phyloP scores from a whole-genome alignment of 2,113 vertebrate species.

The Zootoca vivipara region DNA sequence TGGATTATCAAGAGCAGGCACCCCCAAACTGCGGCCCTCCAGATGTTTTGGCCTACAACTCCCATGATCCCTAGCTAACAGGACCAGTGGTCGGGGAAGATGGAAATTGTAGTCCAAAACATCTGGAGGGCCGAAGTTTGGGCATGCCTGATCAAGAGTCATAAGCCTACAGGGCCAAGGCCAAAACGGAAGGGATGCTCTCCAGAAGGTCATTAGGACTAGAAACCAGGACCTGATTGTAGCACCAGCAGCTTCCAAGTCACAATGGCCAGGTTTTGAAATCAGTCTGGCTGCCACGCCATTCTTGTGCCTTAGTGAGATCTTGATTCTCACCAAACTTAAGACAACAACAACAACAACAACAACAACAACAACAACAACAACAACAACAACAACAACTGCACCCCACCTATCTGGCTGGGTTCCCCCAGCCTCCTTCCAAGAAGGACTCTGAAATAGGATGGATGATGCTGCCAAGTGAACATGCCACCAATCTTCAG shows the following conservation, averaged over 20 bases:
- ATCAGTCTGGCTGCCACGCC: background rate
- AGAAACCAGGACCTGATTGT: background rate
- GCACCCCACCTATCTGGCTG: too few relatives aligned
- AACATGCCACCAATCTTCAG: background rate
- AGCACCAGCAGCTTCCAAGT: background rate
- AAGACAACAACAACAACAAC: too few relatives aligned
- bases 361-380: too few relatives aligned
- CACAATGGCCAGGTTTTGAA: background rate
- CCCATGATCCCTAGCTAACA: too few relatives aligned
- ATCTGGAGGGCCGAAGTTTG: too few relatives aligned
- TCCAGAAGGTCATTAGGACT: background rate
- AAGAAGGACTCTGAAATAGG: background rate
- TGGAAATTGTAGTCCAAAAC: too few relatives aligned
- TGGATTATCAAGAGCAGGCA: too few relatives aligned
- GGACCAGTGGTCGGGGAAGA: too few relatives aligned
- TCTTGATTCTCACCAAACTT: background rate
- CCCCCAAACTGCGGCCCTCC: too few relatives aligned
- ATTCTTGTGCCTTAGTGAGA: background rate
- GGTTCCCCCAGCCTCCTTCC: background rate
- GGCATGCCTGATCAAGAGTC: too few relatives aligned
- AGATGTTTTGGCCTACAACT: too few relatives aligned
- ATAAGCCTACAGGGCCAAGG: background rate
- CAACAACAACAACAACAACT: too few relatives aligned
- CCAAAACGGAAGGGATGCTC: background rate
- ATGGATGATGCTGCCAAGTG: background rate